Base-by-base conservation (phyloP, 2,113 vertebrate genomes). In the Petrocephalus microphthalmus region DNA sequence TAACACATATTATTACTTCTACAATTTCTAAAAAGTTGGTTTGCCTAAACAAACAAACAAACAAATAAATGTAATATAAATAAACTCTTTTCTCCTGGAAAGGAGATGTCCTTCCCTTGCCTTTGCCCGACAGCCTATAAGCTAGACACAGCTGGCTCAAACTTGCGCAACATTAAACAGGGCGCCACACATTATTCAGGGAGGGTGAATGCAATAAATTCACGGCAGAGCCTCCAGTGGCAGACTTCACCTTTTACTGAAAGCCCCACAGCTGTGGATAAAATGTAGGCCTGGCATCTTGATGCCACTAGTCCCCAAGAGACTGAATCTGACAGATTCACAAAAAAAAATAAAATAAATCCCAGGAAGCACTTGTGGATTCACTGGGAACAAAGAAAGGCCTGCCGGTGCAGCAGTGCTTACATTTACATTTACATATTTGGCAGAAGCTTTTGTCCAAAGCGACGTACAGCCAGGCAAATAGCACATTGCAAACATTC, bases 121-220 rank as follows among this genome's bases (percentile, higher is more conserved):
- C 7, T 45, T 47, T 82, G 42, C 51, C 49, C 37, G 17, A 42
- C 22, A 86, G 56, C 60, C 88, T 22, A 90, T 87, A 89, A 84
- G 88, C 47, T 85, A 29, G 19, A 33, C 15, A 33, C 10, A 56
- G 84, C 47, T 3, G 52, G n/a, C 15, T 33, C 29, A 83, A 49
- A 47, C 17, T 47, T n/a, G 81, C 81, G 2, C 37, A 3, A 42
- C 19, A 22, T 45, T 83, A 83, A 83, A 83, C 45, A 10, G 45
- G 17, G 20, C 52, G 37, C n/a, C n/a, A 2, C 22, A 19, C 84
- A 56, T 17, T 37, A 37, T 74, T 74, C 67, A 42, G 67, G 33
- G 33, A 74, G 13, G 67, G 33, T 17, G 67, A 74, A 74, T 74
- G 67, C 33, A 74, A 13, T 42, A 5, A 53, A 51, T 7, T 5